Evolutionary conservation across 1,140 invertebrate species (phyloP).

Genomic region (Andrena cerasifolii): DNA sequence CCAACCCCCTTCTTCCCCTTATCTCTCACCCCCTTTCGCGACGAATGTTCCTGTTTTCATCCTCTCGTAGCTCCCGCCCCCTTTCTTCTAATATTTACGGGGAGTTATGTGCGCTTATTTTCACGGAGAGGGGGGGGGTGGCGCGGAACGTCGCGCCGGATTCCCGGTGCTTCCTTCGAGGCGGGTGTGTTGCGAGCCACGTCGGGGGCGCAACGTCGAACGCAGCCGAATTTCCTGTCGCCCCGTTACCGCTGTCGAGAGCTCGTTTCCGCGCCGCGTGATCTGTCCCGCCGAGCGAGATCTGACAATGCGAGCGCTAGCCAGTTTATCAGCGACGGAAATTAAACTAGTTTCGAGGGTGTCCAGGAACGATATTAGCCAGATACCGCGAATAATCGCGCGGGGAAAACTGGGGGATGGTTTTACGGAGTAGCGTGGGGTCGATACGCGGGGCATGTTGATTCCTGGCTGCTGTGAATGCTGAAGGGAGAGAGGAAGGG

Average conservation of each 20-base stretch:
- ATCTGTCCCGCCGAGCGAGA: constrained; percentile 18
- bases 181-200: not conserved
- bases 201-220: not conserved
- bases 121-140: too few relatives aligned
- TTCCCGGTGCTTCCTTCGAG: too few relatives aligned
- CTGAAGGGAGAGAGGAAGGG: too few relatives aligned
- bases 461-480: not conserved
- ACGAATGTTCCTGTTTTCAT: not conserved
- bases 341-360: constrained; percentile 41
- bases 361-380: constrained; percentile 41
- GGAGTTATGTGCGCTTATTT: not conserved
- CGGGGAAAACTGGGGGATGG: constrained; percentile 43
- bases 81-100: not conserved
- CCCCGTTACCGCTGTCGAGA: not conserved
- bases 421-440: constrained; percentile 25
- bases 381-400: constrained; percentile 9
- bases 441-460: not conserved
- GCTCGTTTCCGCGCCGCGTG: not conserved
- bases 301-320: constrained; percentile 20
- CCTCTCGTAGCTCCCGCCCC: not conserved
- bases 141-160: too few relatives aligned
- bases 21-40: not conserved
- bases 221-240: not conserved
- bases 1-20: not conserved
- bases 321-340: constrained; percentile 41